Evolutionary conservation across 2,113 vertebrate genomes (phyloP), one percentile per base, ranked within the genome.

Genomic region (Suricata suricatta): DNA sequence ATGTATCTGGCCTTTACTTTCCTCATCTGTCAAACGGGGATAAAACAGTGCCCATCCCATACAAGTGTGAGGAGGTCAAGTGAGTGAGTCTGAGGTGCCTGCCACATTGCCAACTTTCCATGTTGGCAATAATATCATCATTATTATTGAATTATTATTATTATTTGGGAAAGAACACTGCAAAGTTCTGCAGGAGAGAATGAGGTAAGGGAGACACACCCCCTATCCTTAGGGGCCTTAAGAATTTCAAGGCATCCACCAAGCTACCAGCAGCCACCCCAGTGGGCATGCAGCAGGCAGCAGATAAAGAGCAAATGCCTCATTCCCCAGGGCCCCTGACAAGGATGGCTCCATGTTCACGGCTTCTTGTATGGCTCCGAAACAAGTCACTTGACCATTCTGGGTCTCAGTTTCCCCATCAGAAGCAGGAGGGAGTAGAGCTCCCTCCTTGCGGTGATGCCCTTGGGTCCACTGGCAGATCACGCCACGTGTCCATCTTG

Each of bases 1-100:
- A 31, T 50, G 16, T 17, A 35, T 38, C 94, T 60, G 41, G 38
- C 38, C 68, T 74, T 96, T 72, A n/a, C 41, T 89, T 60, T 92
- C 23, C 29, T 74, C n/a, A 3, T 64, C 83, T 86, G 57, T 44
- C 88, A 85, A 85, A 68, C 15, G 63, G 66, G 54, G 63, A 29
- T 6, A 79, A 41, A 79, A 41, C 21, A 60, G 4, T n/a, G 25
- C 47, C 10, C 44, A n/a, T 52, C 38, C 41, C 23, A 31, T 1
- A 81, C 76, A 4, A 5, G 10, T 50, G 44, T 41, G 38, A 63
- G 52, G 64, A 64, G 33, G n/a, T 17, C 35, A 57, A 6, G 8
- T 10, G 19, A 50, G 57, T 13, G 14, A 68, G 9, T 33, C 33
- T 7, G 7, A 90, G 7, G 27, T 35, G 4, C n/a, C 38, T 1